These are phyloP conservation scores for Maccullochella peelii DNA, from an alignment of 2,113 vertebrate genomes.

Conservation along the genomic window DNA sequence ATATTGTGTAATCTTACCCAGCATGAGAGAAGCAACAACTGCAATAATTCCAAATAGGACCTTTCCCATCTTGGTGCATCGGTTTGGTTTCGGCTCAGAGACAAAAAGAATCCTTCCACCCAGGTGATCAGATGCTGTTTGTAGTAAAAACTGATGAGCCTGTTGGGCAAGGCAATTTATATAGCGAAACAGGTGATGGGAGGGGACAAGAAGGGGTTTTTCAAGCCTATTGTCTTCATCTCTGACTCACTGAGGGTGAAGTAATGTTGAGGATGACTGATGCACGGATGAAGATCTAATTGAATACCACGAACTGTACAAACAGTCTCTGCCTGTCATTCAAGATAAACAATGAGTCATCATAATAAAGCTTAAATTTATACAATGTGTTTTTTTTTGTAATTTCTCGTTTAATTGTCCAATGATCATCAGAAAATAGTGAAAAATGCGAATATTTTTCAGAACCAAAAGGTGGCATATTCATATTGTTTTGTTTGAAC, in stretches of 20 bases:
- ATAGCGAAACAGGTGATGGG: conserved; percentile 22
- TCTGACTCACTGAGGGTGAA: background rate
- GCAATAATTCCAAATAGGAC: conserved; percentile 66
- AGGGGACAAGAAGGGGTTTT: background rate
- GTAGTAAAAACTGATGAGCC: conserved; percentile 16
- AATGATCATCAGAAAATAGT: background rate
- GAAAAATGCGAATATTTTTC: background rate
- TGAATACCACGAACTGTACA: background rate
- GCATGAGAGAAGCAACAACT: conserved; percentile 60
- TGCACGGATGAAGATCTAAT: background rate
- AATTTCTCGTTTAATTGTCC: background rate
- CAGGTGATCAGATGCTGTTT: background rate
- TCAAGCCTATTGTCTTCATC: conserved; percentile 1
- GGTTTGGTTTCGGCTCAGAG: background rate
- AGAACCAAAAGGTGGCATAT: background rate
- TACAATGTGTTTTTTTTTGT: background rate
- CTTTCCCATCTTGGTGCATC: conserved; percentile 68
- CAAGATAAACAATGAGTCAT: background rate
- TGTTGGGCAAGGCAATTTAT: conserved; percentile 46
- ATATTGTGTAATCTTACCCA: conserved; percentile 71
- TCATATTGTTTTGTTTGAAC: background rate
- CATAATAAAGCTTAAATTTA: background rate
- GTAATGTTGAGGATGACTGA: conserved; percentile 13
- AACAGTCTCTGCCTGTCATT: background rate
- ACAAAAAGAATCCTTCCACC: conserved; percentile 9